phyloP scores from a whole-genome alignment of 2,797 vertebrate genomes.

The Scolopax bukidnonensis region DNA sequence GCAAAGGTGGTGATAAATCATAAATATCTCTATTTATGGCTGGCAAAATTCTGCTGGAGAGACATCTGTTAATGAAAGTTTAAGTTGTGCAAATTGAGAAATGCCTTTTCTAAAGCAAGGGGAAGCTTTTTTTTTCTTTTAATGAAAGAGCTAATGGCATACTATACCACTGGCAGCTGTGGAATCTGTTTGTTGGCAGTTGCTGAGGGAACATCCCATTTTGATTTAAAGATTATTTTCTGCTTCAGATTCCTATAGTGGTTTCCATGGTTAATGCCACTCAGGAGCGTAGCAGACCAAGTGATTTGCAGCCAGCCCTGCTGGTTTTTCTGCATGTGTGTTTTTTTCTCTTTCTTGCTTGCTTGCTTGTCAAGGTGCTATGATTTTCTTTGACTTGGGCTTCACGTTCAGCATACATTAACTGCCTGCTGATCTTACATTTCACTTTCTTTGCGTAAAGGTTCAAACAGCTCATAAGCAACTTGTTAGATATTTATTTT shows the following conservation, averaged over 20 bases:
- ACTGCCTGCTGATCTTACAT: background rate
- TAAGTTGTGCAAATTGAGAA: background rate
- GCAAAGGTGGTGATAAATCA: background rate
- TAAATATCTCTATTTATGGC: background rate
- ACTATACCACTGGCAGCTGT: background rate
- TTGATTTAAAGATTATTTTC: slow-evolving; percentile 57
- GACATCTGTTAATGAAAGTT: background rate
- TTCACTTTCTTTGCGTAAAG: background rate
- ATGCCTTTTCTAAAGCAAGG: background rate
- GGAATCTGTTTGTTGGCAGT: slow-evolving; percentile 45
- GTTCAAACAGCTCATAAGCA: background rate
- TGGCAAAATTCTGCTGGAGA: background rate
- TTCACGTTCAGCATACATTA: background rate
- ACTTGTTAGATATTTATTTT: background rate
- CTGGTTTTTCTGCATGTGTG: background rate
- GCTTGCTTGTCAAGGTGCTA: background rate
- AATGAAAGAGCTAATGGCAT: background rate
- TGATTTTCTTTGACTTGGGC: background rate
- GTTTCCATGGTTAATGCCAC: slow-evolving; percentile 21
- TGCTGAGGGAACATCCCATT: background rate
- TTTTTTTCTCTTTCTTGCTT: too few species aligned
- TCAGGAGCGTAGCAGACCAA: background rate
- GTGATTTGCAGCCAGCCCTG: background rate
- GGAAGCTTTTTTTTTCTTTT: background rate
- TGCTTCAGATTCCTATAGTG: slow-evolving; percentile 34